Percentiles rank a stretch among this genome's conserved stretches.
These are phyloP conservation scores for Chromobotia macracanthus DNA, from an alignment of 2,797 vertebrate species.

Conservation along the genomic window DNA sequence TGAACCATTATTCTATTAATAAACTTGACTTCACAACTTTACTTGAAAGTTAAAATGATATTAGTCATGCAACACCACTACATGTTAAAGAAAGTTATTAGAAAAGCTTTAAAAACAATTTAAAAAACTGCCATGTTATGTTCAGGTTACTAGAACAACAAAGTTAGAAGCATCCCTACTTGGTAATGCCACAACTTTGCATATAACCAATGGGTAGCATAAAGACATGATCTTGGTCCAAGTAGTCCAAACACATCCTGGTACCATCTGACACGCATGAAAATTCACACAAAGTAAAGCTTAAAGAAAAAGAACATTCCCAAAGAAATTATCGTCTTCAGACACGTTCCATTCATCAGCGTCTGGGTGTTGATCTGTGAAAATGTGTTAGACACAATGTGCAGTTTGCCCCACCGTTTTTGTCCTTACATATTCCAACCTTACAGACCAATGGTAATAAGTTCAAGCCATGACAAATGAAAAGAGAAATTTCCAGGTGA, in stretches of 20 bases:
- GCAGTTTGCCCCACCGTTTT: neutral
- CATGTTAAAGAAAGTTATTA: too few species aligned
- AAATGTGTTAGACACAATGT: conserved; percentile 26
- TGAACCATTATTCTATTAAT: too few species aligned
- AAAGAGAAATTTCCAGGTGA: conserved; percentile 4
- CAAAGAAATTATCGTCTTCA: conserved; percentile 7
- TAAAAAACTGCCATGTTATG: too few species aligned
- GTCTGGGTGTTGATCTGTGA: conserved; percentile 5
- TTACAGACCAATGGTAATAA: neutral
- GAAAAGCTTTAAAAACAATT: too few species aligned
- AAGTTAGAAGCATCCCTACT: neutral
- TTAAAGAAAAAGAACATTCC: conserved; percentile 3
- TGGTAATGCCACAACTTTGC: neutral
- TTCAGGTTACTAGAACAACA: too few species aligned
- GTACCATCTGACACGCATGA: neutral
- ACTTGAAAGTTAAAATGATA: too few species aligned
- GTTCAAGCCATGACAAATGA: conserved; percentile 13
- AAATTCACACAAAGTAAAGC: neutral
- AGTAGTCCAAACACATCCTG: neutral
- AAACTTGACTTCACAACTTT: too few species aligned
- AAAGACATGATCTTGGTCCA: conserved; percentile 4
- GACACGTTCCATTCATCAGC: neutral
- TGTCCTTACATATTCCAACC: neutral
- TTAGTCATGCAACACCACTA: too few species aligned
- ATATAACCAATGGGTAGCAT: neutral